Base-by-base conservation (phyloP, 1,140 invertebrate genomes). In the Sitophilus oryzae region DNA sequence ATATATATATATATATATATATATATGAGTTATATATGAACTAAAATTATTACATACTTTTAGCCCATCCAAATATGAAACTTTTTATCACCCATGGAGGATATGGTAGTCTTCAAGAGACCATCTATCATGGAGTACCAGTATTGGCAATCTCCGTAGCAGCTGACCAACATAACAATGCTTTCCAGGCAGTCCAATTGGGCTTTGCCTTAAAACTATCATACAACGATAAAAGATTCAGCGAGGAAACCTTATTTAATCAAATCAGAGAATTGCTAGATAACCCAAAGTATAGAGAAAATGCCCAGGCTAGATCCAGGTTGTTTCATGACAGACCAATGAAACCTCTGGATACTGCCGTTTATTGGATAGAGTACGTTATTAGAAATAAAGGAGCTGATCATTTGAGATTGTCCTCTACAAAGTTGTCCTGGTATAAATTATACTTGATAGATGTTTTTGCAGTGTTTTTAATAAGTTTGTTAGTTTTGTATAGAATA, bases 341-440 rank as follows among this genome's bases (percentile, higher is more conserved):
- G 51, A 61, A 62, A 6, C 81, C 82, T 0, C 50, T 83, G 30
- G 78, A 83, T 35, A 75, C 76, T 41, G 81, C 81, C 1, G 72
- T 83, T 11, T 84, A 82, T 63, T 85, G 82, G 82, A 80, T 79
- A 0, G 82, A 85, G 68, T 84, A 84, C 55, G 80, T 84, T 1
- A 73, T 84, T 4, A 73, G 80, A 43, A 80, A 85, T 61, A 81
- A 80, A 62, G 82, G 82, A 1, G 81, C 82, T 3, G 75, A 76
- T 42, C 82, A 84, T 68, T 66, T 84, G 6, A 76, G 78, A 60
- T 74, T 79, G 5, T 74, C 79, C 1, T 77, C 76, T 0, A 74
- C 79, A 51, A 76, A 84, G 60, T 60, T 84, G 38, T 62, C 61
- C 0, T 79, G 75, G 74, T 79, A 75, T 67, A 67, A 78, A 62